Conservation (phyloP, 1,140 invertebrate genomes). For the Drosophila melanogaster region Release_6_plus_ISO1_MT NT_033779.5:15425001-15425500, state of each 20-base stretch:
- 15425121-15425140: conserved; percentile 78
- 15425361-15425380: conserved; percentile 80
- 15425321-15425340: conserved; percentile 12
- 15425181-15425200: conserved; percentile 49
- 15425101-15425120: conserved; percentile 80
- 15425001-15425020: conserved; percentile 72
- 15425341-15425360: conserved; percentile 71
- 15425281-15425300: conserved; percentile 18
- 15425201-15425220: conserved; percentile 39
- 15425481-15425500: conserved; percentile 14
- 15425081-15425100: conserved; percentile 78
- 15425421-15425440: conserved; percentile 70
- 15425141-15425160: conserved; percentile 67
- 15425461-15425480: conserved; percentile 19
- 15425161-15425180: conserved; percentile 64
- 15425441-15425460: neutral
- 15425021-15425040: conserved; percentile 80
- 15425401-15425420: conserved; percentile 90
- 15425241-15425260: conserved; percentile 71
- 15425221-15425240: conserved; percentile 49
- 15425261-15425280: conserved; percentile 79
- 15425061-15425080: conserved; percentile 81
- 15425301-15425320: neutral
- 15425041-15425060: conserved; percentile 69
- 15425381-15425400: conserved; percentile 94